A percentile compares a stretch with the other conserved stretches of the same genome.
phyloP scores from a whole-genome alignment of 1,140 invertebrate genomes.

The Eciton burchellii region DNA sequence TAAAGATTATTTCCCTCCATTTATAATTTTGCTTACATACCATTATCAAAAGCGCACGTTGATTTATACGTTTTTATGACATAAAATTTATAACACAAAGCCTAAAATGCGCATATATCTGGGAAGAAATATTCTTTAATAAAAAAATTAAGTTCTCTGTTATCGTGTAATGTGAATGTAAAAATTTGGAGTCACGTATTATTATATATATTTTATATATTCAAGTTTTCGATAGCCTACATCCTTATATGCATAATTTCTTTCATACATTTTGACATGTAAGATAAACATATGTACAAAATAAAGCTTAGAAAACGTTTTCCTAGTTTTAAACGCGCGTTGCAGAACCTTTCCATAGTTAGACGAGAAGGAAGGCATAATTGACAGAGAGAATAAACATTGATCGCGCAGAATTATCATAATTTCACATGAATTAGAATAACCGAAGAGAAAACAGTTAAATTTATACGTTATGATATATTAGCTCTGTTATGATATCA shows the following conservation, averaged over 20 bases:
- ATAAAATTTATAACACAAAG: constrained; percentile 10
- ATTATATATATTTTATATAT: too few species aligned
- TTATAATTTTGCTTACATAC: constrained; percentile 42
- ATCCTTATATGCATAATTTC: too few species aligned
- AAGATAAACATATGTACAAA: too few species aligned
- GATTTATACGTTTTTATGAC: not conserved
- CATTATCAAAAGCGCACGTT: not conserved
- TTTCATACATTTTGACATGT: too few species aligned
- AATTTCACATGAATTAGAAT: not conserved
- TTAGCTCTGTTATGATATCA: constrained; percentile 21
- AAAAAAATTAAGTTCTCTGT: not conserved
- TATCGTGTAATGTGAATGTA: too few species aligned
- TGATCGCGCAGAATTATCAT: not conserved
- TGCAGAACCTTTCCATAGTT: too few species aligned
- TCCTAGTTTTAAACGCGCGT: too few species aligned
- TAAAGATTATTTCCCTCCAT: constrained; percentile 42
- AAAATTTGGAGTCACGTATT: too few species aligned
- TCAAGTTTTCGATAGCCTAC: too few species aligned
- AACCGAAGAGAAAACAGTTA: not conserved
- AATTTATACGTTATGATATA: not conserved
- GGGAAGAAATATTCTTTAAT: not conserved
- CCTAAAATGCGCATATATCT: constrained; percentile 10
- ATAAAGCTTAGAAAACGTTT: too few species aligned
- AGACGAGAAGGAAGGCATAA: too few species aligned
- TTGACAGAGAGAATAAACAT: not conserved